A percentile compares a stretch with the other conserved stretches of the same genome.
phyloP scores from a whole-genome alignment of 2,113 vertebrate genomes.

The Cephalopterus ornatus region DNA sequence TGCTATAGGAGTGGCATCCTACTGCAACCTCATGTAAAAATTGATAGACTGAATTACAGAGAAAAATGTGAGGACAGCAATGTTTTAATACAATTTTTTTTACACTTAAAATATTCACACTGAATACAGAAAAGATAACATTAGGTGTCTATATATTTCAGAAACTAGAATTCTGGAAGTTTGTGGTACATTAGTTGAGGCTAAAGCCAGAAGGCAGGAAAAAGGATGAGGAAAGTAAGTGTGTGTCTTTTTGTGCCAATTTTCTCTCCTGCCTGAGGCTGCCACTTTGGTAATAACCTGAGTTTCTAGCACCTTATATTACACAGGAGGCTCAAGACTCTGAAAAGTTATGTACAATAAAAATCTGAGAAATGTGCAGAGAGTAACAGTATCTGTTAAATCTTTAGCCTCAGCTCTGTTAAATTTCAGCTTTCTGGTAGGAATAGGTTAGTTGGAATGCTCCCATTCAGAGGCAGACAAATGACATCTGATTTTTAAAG shows the following conservation, averaged over 20 bases:
- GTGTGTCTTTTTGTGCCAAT: slow-evolving; percentile 39
- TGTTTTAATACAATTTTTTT: background rate
- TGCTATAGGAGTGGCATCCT: background rate
- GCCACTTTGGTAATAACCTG: slow-evolving; percentile 53
- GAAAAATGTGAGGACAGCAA: background rate
- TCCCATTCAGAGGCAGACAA: background rate
- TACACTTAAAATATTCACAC: background rate
- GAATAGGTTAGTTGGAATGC: background rate
- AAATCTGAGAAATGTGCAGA: slow-evolving; percentile 17
- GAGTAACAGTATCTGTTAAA: background rate
- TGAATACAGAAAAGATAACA: background rate
- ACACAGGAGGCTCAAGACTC: slow-evolving; percentile 44
- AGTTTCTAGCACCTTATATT: slow-evolving; percentile 54
- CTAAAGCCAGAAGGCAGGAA: slow-evolving; percentile 15
- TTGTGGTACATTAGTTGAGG: background rate
- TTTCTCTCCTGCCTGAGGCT: slow-evolving; percentile 56
- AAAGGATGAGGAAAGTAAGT: background rate
- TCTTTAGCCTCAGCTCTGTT: background rate
- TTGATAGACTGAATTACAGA: background rate
- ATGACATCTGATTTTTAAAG: background rate
- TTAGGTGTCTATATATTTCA: background rate
- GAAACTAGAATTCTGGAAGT: background rate
- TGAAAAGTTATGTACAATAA: slow-evolving; percentile 53
- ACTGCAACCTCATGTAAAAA: background rate
- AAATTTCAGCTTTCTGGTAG: background rate